Evolutionary conservation across 1,140 invertebrate genomes (phyloP).

Genomic region (Glossosoma conforme): DNA sequence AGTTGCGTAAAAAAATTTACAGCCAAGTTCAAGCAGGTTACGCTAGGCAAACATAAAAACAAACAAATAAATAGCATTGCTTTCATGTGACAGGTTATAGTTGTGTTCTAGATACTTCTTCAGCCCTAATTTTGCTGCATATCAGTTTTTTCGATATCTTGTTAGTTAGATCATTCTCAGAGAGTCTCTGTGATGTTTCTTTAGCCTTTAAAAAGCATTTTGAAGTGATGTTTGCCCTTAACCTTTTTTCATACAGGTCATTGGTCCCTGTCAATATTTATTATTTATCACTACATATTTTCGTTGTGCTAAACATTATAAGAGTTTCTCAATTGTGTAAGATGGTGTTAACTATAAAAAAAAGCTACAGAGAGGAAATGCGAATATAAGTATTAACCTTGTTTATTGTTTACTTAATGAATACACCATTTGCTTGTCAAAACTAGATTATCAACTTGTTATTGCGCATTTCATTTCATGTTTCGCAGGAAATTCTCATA

Average conservation of each 20-base stretch:
- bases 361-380: not conserved
- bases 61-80: not conserved
- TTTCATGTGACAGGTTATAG: slow-evolving; percentile 17
- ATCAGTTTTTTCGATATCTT: not conserved
- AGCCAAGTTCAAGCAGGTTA: no score
- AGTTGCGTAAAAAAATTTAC: no score
- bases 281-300: slow-evolving; percentile 3
- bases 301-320: not conserved
- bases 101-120: slow-evolving; percentile 16
- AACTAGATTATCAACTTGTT: no score
- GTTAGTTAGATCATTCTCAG: not conserved
- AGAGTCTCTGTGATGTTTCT: not conserved
- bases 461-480: no score
- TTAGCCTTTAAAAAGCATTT: not conserved
- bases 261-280: slow-evolving; percentile 15
- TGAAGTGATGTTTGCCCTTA: slow-evolving; percentile 15
- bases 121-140: slow-evolving; percentile 8
- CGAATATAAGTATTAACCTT: not conserved
- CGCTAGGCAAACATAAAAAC: no score
- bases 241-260: slow-evolving; percentile 20
- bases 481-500: no score
- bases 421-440: slow-evolving; percentile 1
- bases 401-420: slow-evolving; percentile 4
- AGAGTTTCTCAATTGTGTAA: not conserved
- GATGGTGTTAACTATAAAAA: not conserved